A percentile compares a stretch with the other conserved stretches of the same genome.
Conservation (phyloP, 1,140 invertebrate genomes). For the Drosophila paulistorum region DNA sequence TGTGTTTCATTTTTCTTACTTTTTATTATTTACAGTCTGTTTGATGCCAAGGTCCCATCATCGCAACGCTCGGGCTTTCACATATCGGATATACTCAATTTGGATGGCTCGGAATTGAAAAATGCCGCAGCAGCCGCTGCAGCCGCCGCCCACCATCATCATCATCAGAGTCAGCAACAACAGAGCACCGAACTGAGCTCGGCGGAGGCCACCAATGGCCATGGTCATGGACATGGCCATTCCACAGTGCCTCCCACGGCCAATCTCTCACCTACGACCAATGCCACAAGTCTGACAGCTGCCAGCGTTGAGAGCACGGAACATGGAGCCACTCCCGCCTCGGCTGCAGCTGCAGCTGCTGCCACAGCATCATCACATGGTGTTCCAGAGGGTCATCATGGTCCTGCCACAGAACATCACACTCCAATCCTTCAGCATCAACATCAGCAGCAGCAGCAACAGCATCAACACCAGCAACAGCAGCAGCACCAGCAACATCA, state of each 20-base stretch:
- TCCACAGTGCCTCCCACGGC: slow-evolving; percentile 29
- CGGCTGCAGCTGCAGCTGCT: slow-evolving; percentile 4
- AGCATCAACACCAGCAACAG: slow-evolving; percentile 33
- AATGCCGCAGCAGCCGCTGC: slow-evolving; percentile 64
- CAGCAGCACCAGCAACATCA: slow-evolving; percentile 35
- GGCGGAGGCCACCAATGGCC: slow-evolving; percentile 41
- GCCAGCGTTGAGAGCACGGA: slow-evolving; percentile 26
- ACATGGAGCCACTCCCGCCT: slow-evolving; percentile 13
- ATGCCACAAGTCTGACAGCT: slow-evolving; percentile 37
- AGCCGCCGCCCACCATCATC: slow-evolving; percentile 50
- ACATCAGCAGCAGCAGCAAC: slow-evolving; percentile 29
- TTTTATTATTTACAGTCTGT: slow-evolving; percentile 59
- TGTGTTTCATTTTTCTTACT: neutral
- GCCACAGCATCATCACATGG: neutral
- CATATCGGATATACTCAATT: slow-evolving; percentile 89
- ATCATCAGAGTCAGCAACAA: slow-evolving; percentile 35
- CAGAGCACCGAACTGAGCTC: slow-evolving; percentile 49
- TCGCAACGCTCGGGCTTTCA: slow-evolving; percentile 88
- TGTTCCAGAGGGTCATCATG: slow-evolving; percentile 36
- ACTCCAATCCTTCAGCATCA: slow-evolving; percentile 33
- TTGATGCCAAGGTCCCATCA: slow-evolving; percentile 79
- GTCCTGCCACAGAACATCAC: slow-evolving; percentile 54
- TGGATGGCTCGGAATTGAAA: slow-evolving; percentile 84
- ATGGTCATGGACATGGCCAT: slow-evolving; percentile 37
- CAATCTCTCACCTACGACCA: slow-evolving; percentile 56